These are phyloP conservation scores for Sebastes fasciatus DNA, from an alignment of 2,113 vertebrate genomes.

Conservation along the genomic window DNA sequence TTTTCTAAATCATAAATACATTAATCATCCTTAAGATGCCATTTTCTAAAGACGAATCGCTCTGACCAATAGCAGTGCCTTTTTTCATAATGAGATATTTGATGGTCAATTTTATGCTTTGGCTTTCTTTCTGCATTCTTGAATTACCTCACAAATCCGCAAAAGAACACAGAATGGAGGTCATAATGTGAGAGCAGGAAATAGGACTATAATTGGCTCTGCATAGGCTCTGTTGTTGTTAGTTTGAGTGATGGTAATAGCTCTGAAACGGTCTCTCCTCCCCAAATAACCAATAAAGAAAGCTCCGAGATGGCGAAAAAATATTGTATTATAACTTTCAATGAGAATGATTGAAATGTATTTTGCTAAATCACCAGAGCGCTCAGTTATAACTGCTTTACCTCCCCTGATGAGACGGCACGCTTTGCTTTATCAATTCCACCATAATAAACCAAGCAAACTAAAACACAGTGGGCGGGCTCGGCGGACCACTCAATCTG, in stretches of 20 bases:
- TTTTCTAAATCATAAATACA: constrained; percentile 11
- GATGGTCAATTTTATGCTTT: constrained; percentile 43
- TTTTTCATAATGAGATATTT: constrained; percentile 35
- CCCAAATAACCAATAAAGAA: constrained; percentile 59
- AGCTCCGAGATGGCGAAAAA: constrained; percentile 14
- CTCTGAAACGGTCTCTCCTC: constrained; percentile 49
- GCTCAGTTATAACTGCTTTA: constrained; percentile 5
- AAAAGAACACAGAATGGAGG: constrained; percentile 13
- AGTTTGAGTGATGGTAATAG: constrained; percentile 66
- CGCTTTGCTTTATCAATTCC: constrained; percentile 9
- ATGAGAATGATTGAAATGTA: constrained; percentile 30
- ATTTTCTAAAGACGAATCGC: constrained; percentile 23
- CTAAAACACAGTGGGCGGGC: background rate
- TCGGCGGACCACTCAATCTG: background rate
- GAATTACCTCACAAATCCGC: constrained; percentile 55
- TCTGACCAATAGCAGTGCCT: background rate
- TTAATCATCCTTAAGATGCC: constrained; percentile 16
- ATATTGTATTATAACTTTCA: constrained; percentile 14
- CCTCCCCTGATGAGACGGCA: background rate
- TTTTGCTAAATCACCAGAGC: constrained; percentile 36
- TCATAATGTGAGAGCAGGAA: constrained; percentile 41
- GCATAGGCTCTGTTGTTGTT: constrained; percentile 40
- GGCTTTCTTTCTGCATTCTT: constrained; percentile 12
- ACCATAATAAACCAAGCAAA: background rate
- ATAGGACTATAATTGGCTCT: constrained; percentile 51